Percentiles rank a stretch among this genome's conserved stretches.
Evolutionary conservation across 2,797 vertebrate genomes (phyloP).

Genomic region (Poecilia velifera): DNA sequence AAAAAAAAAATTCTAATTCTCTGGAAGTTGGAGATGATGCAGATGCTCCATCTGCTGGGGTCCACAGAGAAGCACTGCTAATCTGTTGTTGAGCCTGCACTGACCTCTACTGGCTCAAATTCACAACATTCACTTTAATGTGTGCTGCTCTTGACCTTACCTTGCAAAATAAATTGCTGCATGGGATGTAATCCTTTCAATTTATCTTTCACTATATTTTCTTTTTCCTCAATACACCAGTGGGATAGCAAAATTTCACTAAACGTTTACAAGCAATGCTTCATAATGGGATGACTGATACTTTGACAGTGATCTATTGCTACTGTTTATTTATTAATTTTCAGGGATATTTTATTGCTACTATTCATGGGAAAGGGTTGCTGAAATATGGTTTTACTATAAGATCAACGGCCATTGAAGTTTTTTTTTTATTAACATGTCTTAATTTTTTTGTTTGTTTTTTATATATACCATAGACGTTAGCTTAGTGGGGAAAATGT

Average conservation of each 20-base stretch:
- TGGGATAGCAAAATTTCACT: not conserved
- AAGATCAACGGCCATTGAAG: not conserved
- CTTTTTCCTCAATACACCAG: not conserved
- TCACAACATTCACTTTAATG: not conserved
- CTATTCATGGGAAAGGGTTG: not conserved
- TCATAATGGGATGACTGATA: not conserved
- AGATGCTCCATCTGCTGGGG: conserved; percentile 46
- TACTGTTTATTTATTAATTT: not conserved
- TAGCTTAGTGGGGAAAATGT: not conserved
- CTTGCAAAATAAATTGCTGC: not conserved
- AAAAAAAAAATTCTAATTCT: not conserved
- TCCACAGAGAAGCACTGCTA: not conserved
- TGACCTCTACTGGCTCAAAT: conserved; percentile 57
- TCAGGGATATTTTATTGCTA: not conserved
- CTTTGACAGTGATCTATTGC: not conserved
- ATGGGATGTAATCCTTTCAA: not conserved
- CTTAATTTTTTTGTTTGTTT: not conserved
- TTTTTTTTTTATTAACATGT: not conserved
- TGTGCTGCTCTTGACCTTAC: not conserved
- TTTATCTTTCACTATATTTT: not conserved
- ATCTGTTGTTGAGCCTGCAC: conserved; percentile 15
- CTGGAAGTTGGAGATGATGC: not conserved
- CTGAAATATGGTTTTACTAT: not conserved
- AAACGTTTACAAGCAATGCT: not conserved
- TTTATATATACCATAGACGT: not conserved